Evolutionary conservation across 2,113 vertebrate species (phyloP), one percentile per base, ranked within the genome.

Genomic region (Clinocottus analis): DNA sequence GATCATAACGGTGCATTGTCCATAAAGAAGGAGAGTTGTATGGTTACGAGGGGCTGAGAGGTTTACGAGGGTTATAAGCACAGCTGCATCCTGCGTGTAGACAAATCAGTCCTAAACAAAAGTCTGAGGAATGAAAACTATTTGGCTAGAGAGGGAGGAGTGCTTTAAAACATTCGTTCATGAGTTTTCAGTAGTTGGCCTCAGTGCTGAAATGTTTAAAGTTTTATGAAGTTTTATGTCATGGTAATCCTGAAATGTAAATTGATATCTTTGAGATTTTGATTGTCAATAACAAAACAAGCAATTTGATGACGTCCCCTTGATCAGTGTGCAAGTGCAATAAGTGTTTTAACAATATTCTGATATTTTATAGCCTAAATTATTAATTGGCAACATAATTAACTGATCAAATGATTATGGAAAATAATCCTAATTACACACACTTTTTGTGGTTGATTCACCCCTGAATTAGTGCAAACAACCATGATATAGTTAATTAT

Each of bases 11-110:
- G 90, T 85, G 90, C 85, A 90, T 80, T 79, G 79, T 85, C 78
- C 70, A 64, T 81, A 76, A 88, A 85, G 71, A 49, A 49, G 14
- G 11, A 33, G 74, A 75, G 78, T 64, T 75, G 71, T 72, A 64
- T 61, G 49, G 79, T 81, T 75, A 64, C 4, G 29, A 75, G 21
- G 11, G 71, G 23, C 75, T 65, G 75, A 83, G 83, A 82, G 80
- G 85, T 89, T 90, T 91, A 87, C 61, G n/a, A 76, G 67, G 66
- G 72, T 77, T 75, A 68, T 63, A 77, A 80, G 82, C 83, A 83
- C 91, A 92, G 92, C 86, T 92, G 90, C 87, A 85, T 89, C 91
- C 89, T 87, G 79, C 71, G 47, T 79, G 72, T 39, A 25, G 84
- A 80, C 75, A 49, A 81, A 85, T 75, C 53, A 60, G 47, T 61